Conservation (phyloP, 2,113 vertebrate genomes). For the Genyomyrus donnyi region DNA sequence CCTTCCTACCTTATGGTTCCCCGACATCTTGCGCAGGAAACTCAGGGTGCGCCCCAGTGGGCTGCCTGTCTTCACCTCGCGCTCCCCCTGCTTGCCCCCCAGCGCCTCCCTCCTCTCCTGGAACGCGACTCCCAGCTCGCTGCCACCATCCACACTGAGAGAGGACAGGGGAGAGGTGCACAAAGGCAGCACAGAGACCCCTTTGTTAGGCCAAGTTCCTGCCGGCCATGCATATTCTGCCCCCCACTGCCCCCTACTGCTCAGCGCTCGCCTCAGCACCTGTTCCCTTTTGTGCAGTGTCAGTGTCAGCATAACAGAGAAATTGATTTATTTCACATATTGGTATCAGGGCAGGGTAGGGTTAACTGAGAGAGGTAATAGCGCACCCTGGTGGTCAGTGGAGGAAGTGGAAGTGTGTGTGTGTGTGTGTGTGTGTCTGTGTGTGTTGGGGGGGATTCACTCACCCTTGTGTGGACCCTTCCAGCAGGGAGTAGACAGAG, state of each 20-base stretch:
- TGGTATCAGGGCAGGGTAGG: background rate
- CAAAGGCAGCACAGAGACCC: background rate
- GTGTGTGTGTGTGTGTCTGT: background rate
- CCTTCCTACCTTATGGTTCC: conserved; percentile 62
- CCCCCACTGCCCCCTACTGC: background rate
- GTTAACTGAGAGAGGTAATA: background rate
- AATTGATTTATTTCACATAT: background rate
- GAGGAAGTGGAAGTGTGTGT: background rate
- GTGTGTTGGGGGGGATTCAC: background rate
- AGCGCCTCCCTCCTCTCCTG: conserved; percentile 34
- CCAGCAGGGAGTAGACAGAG: conserved; percentile 5
- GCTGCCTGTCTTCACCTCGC: conserved; percentile 28
- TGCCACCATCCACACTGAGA: conserved; percentile 33
- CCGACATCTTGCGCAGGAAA: conserved; percentile 66
- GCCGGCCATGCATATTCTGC: background rate
- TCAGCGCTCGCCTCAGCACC: background rate
- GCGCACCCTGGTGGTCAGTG: background rate
- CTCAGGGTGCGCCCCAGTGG: conserved; percentile 62
- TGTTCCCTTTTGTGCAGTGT: background rate
- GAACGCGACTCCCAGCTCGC: conserved; percentile 26
- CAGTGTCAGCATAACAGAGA: background rate
- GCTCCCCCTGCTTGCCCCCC: conserved; percentile 10
- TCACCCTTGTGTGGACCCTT: conserved; percentile 29
- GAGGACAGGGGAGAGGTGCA: background rate
- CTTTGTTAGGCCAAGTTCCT: background rate